These are phyloP conservation scores for Cheilosia soror DNA, from an alignment of 2,888 invertebrate species.

Conservation along the genomic window DNA sequence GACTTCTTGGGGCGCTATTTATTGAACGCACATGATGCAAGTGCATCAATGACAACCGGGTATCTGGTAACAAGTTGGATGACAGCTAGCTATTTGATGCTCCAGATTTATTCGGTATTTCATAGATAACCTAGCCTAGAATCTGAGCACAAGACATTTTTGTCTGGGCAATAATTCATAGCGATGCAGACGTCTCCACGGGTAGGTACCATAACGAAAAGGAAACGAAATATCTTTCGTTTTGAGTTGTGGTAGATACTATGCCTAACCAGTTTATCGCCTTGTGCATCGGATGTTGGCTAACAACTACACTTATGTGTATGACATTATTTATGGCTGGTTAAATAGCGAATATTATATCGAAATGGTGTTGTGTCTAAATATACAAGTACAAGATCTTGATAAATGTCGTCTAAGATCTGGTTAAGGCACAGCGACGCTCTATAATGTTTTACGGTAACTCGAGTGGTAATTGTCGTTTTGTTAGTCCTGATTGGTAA, in stretches of 20 bases:
- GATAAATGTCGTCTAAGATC: not conserved
- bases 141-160: not conserved
- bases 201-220: not conserved
- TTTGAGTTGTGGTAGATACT: not conserved
- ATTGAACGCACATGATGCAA: slow-evolving; percentile 16
- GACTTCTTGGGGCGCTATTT: not conserved
- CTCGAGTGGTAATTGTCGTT: no score
- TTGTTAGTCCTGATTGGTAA: no score
- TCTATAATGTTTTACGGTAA: not conserved
- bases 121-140: not conserved
- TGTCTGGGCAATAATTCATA: slow-evolving; percentile 3
- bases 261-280: not conserved
- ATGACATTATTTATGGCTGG: not conserved
- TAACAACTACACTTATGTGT: not conserved
- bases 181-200: not conserved
- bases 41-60: slow-evolving; percentile 33
- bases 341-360: not conserved
- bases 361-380: slow-evolving; percentile 4
- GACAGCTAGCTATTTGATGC: slow-evolving; percentile 19
- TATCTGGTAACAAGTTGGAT: slow-evolving; percentile 49
- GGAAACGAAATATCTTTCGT: not conserved
- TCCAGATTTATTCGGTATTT: not conserved
- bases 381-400: slow-evolving; percentile 1
- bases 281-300: not conserved
- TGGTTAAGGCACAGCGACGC: not conserved